These are phyloP conservation scores for Macrostomum cliftonense DNA, from an alignment of 2,888 invertebrate genomes.

Conservation along the genomic window DNA sequence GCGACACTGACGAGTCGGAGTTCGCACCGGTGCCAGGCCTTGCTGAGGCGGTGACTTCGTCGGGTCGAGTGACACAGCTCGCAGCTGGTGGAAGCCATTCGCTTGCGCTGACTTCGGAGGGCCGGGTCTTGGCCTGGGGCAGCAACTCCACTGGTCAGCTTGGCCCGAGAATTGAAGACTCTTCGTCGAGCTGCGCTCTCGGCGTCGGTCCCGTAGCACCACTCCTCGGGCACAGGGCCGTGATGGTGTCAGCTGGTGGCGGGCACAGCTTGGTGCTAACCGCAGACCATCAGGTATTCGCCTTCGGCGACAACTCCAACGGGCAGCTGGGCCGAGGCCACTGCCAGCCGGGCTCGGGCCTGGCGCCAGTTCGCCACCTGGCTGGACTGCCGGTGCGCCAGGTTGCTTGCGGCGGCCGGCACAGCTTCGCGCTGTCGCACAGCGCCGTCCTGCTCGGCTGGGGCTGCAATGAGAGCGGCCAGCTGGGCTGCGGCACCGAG, in stretches of 20 bases:
- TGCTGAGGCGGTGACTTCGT: not conserved
- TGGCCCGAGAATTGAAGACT: slow-evolving; percentile 41
- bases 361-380: not conserved
- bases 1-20: not conserved
- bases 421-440: slow-evolving; percentile 65
- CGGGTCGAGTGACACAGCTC: slow-evolving; percentile 5
- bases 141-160: slow-evolving; percentile 78
- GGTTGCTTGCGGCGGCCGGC: slow-evolving; percentile 52
- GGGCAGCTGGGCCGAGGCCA: not conserved
- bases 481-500: slow-evolving; percentile 24
- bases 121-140: slow-evolving; percentile 71
- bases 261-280: not conserved
- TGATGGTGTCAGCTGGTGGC: not conserved
- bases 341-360: not conserved
- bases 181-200: not conserved
- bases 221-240: not conserved
- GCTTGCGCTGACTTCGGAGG: slow-evolving; percentile 54
- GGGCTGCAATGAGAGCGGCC: slow-evolving; percentile 29
- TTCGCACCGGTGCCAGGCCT: not conserved
- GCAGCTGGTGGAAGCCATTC: slow-evolving; percentile 62
- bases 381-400: slow-evolving; percentile 41
- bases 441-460: slow-evolving; percentile 42
- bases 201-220: not conserved
- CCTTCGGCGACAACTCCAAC: not conserved
- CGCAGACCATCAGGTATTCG: not conserved